A percentile compares a stretch with the other conserved stretches of the same genome.
Conservation (phyloP, 2,888 invertebrate genomes). For the Erebia aethiops region DNA sequence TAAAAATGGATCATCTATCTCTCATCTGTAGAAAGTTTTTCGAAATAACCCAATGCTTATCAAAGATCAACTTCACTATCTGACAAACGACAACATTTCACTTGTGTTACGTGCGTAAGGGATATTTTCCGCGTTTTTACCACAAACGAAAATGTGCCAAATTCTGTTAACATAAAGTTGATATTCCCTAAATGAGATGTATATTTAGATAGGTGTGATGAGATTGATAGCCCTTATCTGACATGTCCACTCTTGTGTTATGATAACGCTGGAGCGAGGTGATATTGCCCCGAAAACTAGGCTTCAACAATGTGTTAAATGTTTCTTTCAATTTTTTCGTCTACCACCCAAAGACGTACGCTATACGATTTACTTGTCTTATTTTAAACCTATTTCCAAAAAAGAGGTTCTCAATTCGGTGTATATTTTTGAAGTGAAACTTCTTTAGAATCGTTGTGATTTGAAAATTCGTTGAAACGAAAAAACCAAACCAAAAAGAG, state of each 20-base stretch:
- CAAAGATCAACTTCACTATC: slow-evolving; percentile 27
- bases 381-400: too few species aligned
- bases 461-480: too few species aligned
- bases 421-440: too few species aligned
- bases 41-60: slow-evolving; percentile 29
- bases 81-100: slow-evolving; percentile 32
- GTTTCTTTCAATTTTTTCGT: not conserved
- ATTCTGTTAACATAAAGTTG: slow-evolving; percentile 2
- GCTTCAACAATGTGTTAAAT: not conserved
- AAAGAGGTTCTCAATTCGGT: too few species aligned
- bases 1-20: not conserved
- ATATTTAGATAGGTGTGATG: slow-evolving; percentile 9
- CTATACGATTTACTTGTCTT: too few species aligned
- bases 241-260: slow-evolving; percentile 25
- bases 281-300: slow-evolving; percentile 17
- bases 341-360: too few species aligned
- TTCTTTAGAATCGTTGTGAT: too few species aligned
- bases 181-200: not conserved
- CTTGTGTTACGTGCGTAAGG: slow-evolving; percentile 31
- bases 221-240: slow-evolving; percentile 27
- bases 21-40: slow-evolving; percentile 25
- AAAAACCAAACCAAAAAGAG: too few species aligned
- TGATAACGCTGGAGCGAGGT: slow-evolving; percentile 25
- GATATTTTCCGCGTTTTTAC: not conserved
- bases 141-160: not conserved